Base-by-base conservation (phyloP, 1,140 invertebrate genomes). In the Oncopeltus fasciatus region DNA sequence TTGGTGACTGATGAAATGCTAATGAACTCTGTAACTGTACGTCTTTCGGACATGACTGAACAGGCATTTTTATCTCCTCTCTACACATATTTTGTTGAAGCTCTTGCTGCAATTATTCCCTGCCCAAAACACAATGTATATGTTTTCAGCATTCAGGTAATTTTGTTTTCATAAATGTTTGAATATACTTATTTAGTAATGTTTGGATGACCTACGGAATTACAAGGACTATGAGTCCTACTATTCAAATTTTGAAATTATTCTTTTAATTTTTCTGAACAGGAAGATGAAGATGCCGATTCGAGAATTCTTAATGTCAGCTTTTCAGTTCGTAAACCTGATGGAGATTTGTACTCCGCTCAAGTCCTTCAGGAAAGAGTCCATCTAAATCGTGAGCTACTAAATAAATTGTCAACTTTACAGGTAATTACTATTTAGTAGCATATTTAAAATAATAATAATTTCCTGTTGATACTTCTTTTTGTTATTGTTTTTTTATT, bases 1-100 rank as follows among this genome's bases (percentile, higher is more conserved):
- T 74, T 96, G 1, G 92, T 98, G 21, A 95, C 93, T 0, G 89
- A 95, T 69, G 88, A 95, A 57, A 97, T 98, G 89, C 75, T 99
- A 0, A 84, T 86, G 65, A 95, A 95, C 73, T 95, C 92, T 0
- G 91, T 98, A 9, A 98, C 94, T 0, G 86, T 99, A 0, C 80
- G 93, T 28, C 73, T 99, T 1, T 87, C 90, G 68, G 90, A 94
- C 66, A 95, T 98, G 87, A 94, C 90, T 0, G 85, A 88, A 44
- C 88, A 93, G 68, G 86, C 86, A 0, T 98, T 99, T 73, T 78
- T 99, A 1, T 96, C 93, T 26, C 90, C 91, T 0, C 73, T 97
- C 2, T 78, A 94, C 3, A 83, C 85, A 20, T 92, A 90, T 72
- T 98, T 98, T 70, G 72, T 93, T 0, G 92, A 95, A 68, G 92